Evolutionary conservation across 2,888 invertebrate species (phyloP), one percentile per base, ranked within the genome.

Genomic region (Ptychoptera contaminata): DNA sequence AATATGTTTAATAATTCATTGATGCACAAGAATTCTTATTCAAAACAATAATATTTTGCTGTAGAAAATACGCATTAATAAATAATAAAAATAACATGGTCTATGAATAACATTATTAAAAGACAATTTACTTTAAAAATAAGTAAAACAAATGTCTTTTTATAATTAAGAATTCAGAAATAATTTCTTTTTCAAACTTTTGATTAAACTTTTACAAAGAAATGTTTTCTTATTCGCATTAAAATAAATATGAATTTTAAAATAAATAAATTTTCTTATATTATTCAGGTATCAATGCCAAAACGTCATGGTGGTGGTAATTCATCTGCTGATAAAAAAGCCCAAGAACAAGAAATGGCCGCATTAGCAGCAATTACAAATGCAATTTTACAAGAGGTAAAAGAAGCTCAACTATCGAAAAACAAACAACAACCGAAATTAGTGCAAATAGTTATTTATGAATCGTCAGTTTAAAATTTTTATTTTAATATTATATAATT

Each of bases 401-500:
- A 79, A 37, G 71, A 75, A 35, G 75, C 79, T 5, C 66, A 72
- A 47, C 56, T 56, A 31, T 58, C 56, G 47, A 61, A 47, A 56
- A 65, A 15, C 51, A 56, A 41, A 55, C 44, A 58, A 32, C 36
- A 61, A 41, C 65, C 69, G 14, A 70, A 73, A 47, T 71, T 84
- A 31, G 72, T 87, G 36, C 85, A 87, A 68, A 85, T 87, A 51
- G 81, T 87, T 53, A 81, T 87, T 58, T 88, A 88, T 63, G 87
- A 88, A 63, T 84, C 86, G 45, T 87, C 86, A n/a, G 86, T 88
- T 41, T 87, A 60, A n/a, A n/a, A 23, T 23, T 23, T 5, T 23
- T 23, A 23, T 23, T 23, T 5, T 23, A 5, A 23, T 23, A 5
- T 23, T n/a, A n/a, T n/a, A n/a, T 23, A 23, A 23, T 23, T 23